phyloP scores from a whole-genome alignment of 2,888 invertebrate species.

The Thecocarcelia acutangulata region DNA sequence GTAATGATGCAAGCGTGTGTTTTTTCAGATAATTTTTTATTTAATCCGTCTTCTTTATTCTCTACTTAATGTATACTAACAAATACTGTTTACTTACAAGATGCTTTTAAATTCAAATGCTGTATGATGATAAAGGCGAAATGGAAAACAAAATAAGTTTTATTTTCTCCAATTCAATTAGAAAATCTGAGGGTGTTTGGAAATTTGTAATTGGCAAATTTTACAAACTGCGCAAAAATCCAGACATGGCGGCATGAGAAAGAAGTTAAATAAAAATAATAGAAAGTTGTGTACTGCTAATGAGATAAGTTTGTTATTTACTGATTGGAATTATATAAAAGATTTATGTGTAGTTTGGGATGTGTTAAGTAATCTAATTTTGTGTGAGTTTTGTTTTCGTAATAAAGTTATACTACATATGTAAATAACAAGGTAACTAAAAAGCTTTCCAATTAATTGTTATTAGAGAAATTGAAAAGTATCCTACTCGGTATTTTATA shows the following conservation, averaged over 20 bases:
- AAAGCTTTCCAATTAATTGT: no score
- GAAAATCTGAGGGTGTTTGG: conserved; percentile 32
- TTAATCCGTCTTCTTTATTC: conserved; percentile 2
- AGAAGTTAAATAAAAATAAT: conserved; percentile 11
- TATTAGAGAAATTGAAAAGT: no score
- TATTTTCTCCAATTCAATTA: conserved; percentile 43
- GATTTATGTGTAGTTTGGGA: neutral
- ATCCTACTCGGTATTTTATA: no score
- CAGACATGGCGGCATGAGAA: neutral
- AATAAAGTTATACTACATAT: no score
- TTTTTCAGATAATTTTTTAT: conserved; percentile 36
- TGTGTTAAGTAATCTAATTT: neutral
- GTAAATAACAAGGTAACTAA: no score
- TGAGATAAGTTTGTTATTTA: conserved; percentile 63
- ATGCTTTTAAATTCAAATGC: neutral
- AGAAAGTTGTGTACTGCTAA: conserved; percentile 43
- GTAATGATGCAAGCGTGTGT: conserved; percentile 66
- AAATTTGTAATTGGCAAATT: conserved; percentile 18
- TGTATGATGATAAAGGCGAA: neutral
- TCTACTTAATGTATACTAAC: no score
- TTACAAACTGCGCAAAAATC: conserved; percentile 36
- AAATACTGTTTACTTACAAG: neutral
- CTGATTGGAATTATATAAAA: conserved; percentile 55
- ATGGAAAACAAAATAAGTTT: conserved; percentile 11
- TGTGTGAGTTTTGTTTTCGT: no score